Base-by-base conservation (phyloP, 2,113 vertebrate genomes). In the Capreolus pygargus region DNA sequence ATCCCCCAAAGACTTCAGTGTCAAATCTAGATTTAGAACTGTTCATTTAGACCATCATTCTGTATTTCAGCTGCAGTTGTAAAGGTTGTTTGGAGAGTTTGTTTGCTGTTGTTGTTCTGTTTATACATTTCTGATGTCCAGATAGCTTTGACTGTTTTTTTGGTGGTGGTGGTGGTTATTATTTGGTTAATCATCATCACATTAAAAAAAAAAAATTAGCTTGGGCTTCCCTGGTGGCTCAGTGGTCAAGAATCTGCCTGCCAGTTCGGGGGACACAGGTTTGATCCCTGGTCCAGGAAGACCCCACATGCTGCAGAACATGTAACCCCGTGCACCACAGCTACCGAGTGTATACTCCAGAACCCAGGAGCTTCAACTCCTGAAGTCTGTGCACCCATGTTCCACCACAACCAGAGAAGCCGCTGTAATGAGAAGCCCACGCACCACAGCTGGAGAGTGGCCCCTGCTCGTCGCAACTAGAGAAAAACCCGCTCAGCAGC, bases 91-190 rank as follows among this genome's bases (percentile, higher is more conserved):
- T 61, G n/a, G 15, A 15, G 33, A 10, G 67, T 58, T 86, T 81
- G 45, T 60, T 79, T 39, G 36, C 85, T 92, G n/a, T 13, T 79
- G 57, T 8, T 61, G 78, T 86, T 86, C 64, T 89, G 6, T 60
- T 96, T 57, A 17, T 39, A 25, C 5, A 39, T 43, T 95, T 95
- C 91, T 90, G 57, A 21, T 60, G 90, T 47, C 89, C 54, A 85
- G 67, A 76, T 30, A 93, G 8, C 74, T 97, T 93, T 81, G 70
- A 74, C 30, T 54, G 13, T 91, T 91, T 61, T 54, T 92, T 91
- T 10, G 19, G 28, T 54, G 8, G 17, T 91, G 25, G 47, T 93
- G 27, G 15, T 45, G 7, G 30, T 92, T 50, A 9, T 89, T 70
- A 67, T 70, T 64, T 91, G 47, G n/a, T 58, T 97, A 83, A 67